A percentile compares a stretch with the other conserved stretches of the same genome.
These are phyloP conservation scores for Drosophila serrata DNA, from an alignment of 1,140 invertebrate species.

Conservation along the genomic window DNA sequence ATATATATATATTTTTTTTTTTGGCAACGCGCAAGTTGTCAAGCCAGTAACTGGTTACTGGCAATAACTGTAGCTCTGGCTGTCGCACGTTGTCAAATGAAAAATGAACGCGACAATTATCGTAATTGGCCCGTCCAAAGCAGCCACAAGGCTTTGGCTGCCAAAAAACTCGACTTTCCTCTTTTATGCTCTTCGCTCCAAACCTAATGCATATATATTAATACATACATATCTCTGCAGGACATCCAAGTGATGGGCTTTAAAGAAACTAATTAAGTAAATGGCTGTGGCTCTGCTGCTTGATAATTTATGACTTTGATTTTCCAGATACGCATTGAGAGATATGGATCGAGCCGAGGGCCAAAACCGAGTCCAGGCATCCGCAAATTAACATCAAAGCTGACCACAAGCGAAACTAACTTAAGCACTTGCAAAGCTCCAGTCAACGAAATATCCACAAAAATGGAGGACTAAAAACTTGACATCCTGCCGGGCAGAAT, in stretches of 20 bases:
- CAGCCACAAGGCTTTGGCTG: conserved; percentile 37
- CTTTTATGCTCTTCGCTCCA: background rate
- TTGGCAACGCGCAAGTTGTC: conserved; percentile 62
- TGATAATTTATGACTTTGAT: conserved; percentile 63
- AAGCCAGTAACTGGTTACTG: conserved; percentile 54
- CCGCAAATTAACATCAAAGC: conserved; percentile 59
- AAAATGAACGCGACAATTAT: conserved; percentile 81
- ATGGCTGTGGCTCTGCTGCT: conserved; percentile 34
- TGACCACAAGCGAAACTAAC: conserved; percentile 20
- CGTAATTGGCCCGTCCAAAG: conserved; percentile 65
- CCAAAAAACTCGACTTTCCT: conserved; percentile 14
- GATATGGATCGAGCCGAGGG: conserved; percentile 26
- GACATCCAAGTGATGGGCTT: conserved; percentile 52
- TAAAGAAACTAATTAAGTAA: conserved; percentile 78
- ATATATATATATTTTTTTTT: conserved; percentile 3
- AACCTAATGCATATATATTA: conserved; percentile 11
- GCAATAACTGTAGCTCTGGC: conserved; percentile 30
- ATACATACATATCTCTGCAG: conserved; percentile 16
- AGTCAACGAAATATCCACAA: conserved; percentile 27
- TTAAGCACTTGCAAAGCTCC: conserved; percentile 33
- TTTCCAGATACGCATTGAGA: conserved; percentile 13
- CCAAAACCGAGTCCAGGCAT: conserved; percentile 45
- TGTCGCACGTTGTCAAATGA: conserved; percentile 75
- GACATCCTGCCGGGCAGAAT: conserved; percentile 62
- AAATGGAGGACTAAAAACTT: conserved; percentile 54